Percentiles rank a stretch among this genome's conserved stretches.
phyloP scores from a whole-genome alignment of 2,797 vertebrate species.

The Chloroceryle amazona region DNA sequence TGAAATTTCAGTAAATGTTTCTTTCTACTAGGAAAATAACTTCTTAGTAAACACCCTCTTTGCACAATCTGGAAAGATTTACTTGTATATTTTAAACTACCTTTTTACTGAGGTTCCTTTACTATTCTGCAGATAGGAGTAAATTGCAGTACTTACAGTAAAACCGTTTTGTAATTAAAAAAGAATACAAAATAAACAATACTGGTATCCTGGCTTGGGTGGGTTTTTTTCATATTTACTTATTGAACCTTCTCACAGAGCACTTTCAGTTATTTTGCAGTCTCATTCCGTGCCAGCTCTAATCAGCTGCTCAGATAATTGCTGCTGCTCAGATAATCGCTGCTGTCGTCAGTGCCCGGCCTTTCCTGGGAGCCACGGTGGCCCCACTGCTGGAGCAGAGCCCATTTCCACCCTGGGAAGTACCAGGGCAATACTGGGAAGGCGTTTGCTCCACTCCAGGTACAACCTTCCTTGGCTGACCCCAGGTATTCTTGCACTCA shows the following conservation, averaged over 20 bases:
- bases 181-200: not conserved
- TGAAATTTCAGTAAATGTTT: not conserved
- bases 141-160: not conserved
- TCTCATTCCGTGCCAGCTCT: not conserved
- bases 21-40: not conserved
- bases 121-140: not conserved
- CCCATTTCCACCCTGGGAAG: not conserved
- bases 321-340: not conserved
- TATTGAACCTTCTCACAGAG: not conserved
- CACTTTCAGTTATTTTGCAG: not conserved
- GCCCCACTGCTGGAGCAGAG: not conserved
- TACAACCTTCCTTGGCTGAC: rapidly evolving
- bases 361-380: not conserved
- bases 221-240: not conserved
- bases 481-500: not conserved
- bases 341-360: not conserved
- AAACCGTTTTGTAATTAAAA: constrained; percentile 9
- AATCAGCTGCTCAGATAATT: not conserved
- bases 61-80: not conserved
- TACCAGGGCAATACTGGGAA: not conserved
- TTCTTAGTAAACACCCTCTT: not conserved
- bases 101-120: not conserved
- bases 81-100: not conserved
- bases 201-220: no score
- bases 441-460: not conserved